A percentile compares a stretch with the other conserved stretches of the same genome.
These are phyloP conservation scores for Drosophila pseudotalamancana DNA, from an alignment of 2,888 invertebrate species.

Conservation along the genomic window DNA sequence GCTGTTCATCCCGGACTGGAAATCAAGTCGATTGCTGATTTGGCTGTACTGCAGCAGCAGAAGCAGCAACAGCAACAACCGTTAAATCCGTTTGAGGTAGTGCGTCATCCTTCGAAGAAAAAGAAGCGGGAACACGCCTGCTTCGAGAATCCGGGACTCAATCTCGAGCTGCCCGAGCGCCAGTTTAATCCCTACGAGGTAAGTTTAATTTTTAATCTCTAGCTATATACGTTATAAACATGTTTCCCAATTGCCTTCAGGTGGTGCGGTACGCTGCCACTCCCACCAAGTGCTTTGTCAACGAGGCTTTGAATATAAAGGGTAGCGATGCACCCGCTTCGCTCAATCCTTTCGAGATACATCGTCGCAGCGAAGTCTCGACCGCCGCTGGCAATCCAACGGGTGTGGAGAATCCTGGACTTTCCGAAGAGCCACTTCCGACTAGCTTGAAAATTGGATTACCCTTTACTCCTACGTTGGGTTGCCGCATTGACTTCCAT, in stretches of 20 bases:
- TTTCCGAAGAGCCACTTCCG: conserved; percentile 58
- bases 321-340: conserved; percentile 74
- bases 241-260: too few relatives aligned
- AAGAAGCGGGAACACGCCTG: conserved; percentile 82
- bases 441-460: conserved; percentile 78
- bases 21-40: conserved; percentile 81
- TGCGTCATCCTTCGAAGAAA: conserved; percentile 83
- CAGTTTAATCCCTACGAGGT: conserved; percentile 84
- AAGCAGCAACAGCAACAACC: conserved; percentile 22
- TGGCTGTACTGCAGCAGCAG: conserved; percentile 37
- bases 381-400: conserved; percentile 42
- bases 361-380: conserved; percentile 62
- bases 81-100: conserved; percentile 83
- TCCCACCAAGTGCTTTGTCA: conserved; percentile 77
- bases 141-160: conserved; percentile 83
- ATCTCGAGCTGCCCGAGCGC: conserved; percentile 83
- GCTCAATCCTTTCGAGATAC: conserved; percentile 83
- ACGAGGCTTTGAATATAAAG: conserved; percentile 82
- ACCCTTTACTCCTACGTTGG: conserved; percentile 82
- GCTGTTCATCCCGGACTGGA: conserved; percentile 71
- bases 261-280: conserved; percentile 56
- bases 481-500: conserved; percentile 83
- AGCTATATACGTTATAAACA: background rate
- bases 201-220: background rate
- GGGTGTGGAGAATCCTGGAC: conserved; percentile 56